Evolutionary conservation across 1,140 invertebrate species (phyloP).

Genomic region (Drosophila kikkawai): DNA sequence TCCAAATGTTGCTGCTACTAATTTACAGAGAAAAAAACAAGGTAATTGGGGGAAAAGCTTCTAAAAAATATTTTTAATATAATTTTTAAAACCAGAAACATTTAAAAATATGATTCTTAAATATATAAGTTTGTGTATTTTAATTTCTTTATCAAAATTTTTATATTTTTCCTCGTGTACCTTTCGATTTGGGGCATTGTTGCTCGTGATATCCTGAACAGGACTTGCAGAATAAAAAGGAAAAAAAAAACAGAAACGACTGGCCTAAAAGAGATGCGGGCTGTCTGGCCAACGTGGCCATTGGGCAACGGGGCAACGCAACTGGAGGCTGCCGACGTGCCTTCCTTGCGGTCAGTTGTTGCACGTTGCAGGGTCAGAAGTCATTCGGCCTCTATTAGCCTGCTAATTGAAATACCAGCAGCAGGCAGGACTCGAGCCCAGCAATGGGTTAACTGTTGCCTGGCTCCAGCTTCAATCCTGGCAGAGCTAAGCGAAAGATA

Average conservation of each 20-base stretch:
- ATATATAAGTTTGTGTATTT: not conserved
- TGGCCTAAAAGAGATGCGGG: conserved; percentile 25
- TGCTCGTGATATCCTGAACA: conserved; percentile 15
- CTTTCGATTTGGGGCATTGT: conserved; percentile 15
- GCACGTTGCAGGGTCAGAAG: conserved; percentile 44
- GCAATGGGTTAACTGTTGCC: conserved; percentile 29
- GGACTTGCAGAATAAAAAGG: conserved; percentile 14
- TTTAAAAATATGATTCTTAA: not conserved
- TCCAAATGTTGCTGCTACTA: conserved; percentile 23
- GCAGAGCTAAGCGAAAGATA: conserved; percentile 11
- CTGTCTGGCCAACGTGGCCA: conserved; percentile 13
- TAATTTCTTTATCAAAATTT: not conserved
- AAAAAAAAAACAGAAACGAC: conserved; percentile 10
- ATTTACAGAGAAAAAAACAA: not conserved
- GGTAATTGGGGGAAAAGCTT: not conserved
- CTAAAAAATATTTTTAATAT: not conserved
- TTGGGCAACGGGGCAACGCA: conserved; percentile 19
- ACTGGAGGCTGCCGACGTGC: conserved; percentile 42
- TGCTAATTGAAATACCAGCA: conserved; percentile 50
- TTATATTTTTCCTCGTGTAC: not conserved
- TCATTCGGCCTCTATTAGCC: conserved; percentile 47
- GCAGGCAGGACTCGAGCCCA: conserved; percentile 9
- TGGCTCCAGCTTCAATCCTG: conserved; percentile 5
- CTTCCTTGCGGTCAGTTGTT: conserved; percentile 46
- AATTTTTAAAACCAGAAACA: not conserved